Conservation (phyloP, 1,140 invertebrate genomes). For the Tetraneura akinire region DNA sequence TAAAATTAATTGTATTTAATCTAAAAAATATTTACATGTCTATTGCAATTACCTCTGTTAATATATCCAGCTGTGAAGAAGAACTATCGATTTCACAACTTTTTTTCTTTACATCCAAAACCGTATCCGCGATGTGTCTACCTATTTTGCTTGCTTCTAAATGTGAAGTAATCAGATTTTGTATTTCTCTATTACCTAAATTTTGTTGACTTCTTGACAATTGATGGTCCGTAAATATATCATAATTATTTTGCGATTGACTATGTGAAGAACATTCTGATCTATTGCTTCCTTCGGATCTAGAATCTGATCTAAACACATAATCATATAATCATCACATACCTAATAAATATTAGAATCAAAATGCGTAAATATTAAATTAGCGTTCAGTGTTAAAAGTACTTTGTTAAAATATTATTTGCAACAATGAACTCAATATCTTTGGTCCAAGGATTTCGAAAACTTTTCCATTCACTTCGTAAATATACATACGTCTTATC, state of each 20-base stretch:
- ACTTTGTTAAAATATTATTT: slow-evolving; percentile 76
- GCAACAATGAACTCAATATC: slow-evolving; percentile 86
- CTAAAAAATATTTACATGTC: not conserved
- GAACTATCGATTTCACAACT: slow-evolving; percentile 61
- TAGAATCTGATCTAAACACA: slow-evolving; percentile 62
- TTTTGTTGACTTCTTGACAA: slow-evolving; percentile 16
- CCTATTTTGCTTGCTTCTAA: slow-evolving; percentile 81
- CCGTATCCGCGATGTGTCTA: slow-evolving; percentile 74
- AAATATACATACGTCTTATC: slow-evolving; percentile 72
- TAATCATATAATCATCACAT: no score
- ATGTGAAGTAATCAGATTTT: slow-evolving; percentile 71
- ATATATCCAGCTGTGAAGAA: slow-evolving; percentile 55
- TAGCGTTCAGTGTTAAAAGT: not conserved
- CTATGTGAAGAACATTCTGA: slow-evolving; percentile 56
- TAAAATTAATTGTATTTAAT: not conserved
- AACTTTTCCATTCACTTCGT: slow-evolving; percentile 82
- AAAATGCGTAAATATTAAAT: not conserved
- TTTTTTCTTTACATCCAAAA: slow-evolving; percentile 64
- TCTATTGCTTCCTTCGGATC: slow-evolving; percentile 62
- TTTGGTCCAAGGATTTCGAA: slow-evolving; percentile 90
- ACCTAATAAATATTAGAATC: no score
- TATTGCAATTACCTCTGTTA: not conserved
- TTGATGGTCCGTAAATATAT: slow-evolving; percentile 60
- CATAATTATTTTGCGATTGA: slow-evolving; percentile 58
- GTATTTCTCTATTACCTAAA: slow-evolving; percentile 62